Percentiles rank a stretch among this genome's conserved stretches.
Conservation (phyloP, 2,113 vertebrate genomes). For the Thinocorus orbignyianus region DNA sequence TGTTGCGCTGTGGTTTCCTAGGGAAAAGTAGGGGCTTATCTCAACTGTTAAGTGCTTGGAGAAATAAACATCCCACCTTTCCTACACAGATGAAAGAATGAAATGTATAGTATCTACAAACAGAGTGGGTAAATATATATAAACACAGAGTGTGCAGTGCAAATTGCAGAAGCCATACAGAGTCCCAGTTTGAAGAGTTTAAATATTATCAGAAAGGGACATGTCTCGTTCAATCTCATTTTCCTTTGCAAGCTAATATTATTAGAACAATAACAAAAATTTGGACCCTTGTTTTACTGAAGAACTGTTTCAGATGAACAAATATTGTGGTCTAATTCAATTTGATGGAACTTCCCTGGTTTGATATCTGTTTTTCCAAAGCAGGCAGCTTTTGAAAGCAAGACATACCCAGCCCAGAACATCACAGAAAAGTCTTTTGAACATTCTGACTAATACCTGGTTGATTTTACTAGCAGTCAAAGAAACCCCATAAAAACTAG, state of each 20-base stretch:
- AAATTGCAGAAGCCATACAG: background rate
- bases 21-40: background rate
- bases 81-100: background rate
- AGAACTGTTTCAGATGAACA: background rate
- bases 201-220: background rate
- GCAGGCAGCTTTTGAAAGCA: background rate
- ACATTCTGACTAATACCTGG: background rate
- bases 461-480: background rate
- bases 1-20: background rate
- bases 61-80: background rate
- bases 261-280: background rate
- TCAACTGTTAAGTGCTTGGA: background rate
- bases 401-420: background rate
- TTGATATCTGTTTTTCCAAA: background rate
- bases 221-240: background rate
- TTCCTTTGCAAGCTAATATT: background rate
- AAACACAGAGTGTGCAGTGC: background rate
- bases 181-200: background rate
- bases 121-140: background rate
- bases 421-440: background rate
- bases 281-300: background rate
- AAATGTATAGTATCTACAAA: background rate
- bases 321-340: background rate
- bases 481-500: background rate
- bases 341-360: background rate